Conservation (phyloP, 1,140 invertebrate genomes). For the Penaeus vannamei region DNA sequence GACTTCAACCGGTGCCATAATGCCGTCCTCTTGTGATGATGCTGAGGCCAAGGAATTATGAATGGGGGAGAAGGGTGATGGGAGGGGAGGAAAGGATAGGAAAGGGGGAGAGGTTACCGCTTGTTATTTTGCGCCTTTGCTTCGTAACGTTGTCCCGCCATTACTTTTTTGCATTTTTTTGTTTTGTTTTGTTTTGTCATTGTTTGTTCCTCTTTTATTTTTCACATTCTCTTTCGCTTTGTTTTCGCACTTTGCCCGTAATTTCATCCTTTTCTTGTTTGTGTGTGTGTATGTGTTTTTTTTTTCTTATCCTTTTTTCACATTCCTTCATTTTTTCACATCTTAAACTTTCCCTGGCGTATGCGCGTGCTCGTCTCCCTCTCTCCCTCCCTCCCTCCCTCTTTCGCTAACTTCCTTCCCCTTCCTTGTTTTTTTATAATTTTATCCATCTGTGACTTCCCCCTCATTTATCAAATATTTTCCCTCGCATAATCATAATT, state of each 20-base stretch:
- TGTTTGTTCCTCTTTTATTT: background rate
- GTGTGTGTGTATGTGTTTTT: too few species aligned
- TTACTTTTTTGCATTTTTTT: too few species aligned
- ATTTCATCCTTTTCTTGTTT: too few species aligned
- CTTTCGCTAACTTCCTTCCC: too few species aligned
- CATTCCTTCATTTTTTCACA: background rate
- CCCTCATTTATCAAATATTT: too few species aligned
- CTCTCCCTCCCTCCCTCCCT: too few species aligned
- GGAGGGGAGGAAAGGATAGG: background rate
- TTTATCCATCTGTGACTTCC: too few species aligned
- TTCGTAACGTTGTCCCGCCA: background rate
- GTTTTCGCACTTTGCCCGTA: too few species aligned
- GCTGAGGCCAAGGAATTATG: slow-evolving; percentile 12
- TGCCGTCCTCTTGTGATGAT: slow-evolving; percentile 34
- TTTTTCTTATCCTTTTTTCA: too few species aligned
- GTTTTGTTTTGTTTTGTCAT: background rate
- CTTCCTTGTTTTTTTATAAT: too few species aligned
- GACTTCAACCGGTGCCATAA: slow-evolving; percentile 12
- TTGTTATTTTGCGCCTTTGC: background rate
- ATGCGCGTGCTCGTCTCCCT: background rate
- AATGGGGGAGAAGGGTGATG: background rate
- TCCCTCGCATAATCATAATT: too few species aligned
- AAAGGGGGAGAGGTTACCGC: background rate
- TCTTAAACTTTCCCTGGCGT: slow-evolving; percentile 11
- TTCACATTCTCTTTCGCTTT: too few species aligned